A percentile compares a stretch with the other conserved stretches of the same genome.
Evolutionary conservation across 2,888 invertebrate species (phyloP).

Genomic region (Nudaria mundana): DNA sequence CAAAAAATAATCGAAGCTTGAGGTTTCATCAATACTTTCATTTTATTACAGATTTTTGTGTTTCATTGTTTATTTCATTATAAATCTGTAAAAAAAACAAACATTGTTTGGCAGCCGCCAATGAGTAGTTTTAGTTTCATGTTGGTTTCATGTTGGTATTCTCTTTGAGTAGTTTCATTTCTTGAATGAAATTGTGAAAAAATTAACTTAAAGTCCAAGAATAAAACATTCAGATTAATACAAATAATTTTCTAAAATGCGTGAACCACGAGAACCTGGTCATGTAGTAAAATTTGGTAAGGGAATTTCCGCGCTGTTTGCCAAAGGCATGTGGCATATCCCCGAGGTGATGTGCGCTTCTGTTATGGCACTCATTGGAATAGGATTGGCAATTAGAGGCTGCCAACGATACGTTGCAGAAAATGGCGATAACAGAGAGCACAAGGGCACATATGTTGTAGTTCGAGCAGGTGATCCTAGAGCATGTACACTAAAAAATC

Average conservation of each 20-base stretch:
- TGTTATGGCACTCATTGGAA: conserved; percentile 79
- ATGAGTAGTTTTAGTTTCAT: no score
- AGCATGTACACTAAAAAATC: conserved; percentile 59
- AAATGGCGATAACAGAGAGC: conserved; percentile 84
- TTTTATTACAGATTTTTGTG: no score
- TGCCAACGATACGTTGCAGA: conserved; percentile 65
- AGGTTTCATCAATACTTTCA: no score
- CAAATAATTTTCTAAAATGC: conserved; percentile 25
- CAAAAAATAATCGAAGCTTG: no score
- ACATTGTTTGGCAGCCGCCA: no score
- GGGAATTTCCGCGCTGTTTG: conserved; percentile 31
- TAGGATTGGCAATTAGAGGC: conserved; percentile 69
- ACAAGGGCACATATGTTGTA: conserved; percentile 81
- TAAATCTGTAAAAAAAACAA: no score
- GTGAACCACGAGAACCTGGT: conserved; percentile 47
- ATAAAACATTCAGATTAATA: no score
- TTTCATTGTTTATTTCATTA: no score
- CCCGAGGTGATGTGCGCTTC: conserved; percentile 85
- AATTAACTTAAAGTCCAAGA: no score
- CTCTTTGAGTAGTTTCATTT: no score
- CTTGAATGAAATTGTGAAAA: no score
- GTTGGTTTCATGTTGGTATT: no score
- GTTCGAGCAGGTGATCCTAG: conserved; percentile 84
- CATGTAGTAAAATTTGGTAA: conserved; percentile 53
- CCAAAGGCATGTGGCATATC: conserved; percentile 83